Evolutionary conservation across 2,888 invertebrate genomes (phyloP).

Genomic region (Torymus texanus): DNA sequence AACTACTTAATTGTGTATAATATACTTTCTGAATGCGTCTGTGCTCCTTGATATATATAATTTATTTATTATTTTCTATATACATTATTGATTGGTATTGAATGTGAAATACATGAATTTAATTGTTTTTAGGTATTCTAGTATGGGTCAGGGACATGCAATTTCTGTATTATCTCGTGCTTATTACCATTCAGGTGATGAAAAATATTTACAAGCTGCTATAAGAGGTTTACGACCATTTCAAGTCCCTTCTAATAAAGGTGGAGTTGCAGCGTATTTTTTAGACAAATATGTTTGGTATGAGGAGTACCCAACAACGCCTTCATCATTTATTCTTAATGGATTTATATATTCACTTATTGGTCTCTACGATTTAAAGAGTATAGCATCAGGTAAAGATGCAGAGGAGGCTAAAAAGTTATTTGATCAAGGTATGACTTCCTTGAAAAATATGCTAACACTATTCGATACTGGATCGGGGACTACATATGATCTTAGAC

Average conservation of each 20-base stretch:
- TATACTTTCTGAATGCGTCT: no score
- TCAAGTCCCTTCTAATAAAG: slow-evolving; percentile 82
- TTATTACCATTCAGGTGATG: slow-evolving; percentile 87
- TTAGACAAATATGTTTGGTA: slow-evolving; percentile 94
- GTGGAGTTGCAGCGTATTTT: slow-evolving; percentile 91
- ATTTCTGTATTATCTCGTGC: slow-evolving; percentile 96
- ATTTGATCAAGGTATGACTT: slow-evolving; percentile 89
- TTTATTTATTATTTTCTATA: no score
- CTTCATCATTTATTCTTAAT: slow-evolving; percentile 96
- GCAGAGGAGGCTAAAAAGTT: slow-evolving; percentile 84
- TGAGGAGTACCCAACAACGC: slow-evolving; percentile 98
- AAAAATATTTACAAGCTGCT: slow-evolving; percentile 88
- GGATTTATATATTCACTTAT: slow-evolving; percentile 98
- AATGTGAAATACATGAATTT: neutral
- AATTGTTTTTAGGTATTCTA: slow-evolving; percentile 83
- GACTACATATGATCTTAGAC: slow-evolving; percentile 96
- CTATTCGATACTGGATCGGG: slow-evolving; percentile 97
- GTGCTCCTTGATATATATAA: no score
- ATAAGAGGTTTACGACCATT: slow-evolving; percentile 87
- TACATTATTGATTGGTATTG: no score
- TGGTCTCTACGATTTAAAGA: slow-evolving; percentile 95
- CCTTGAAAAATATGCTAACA: slow-evolving; percentile 90
- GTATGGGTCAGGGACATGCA: slow-evolving; percentile 99
- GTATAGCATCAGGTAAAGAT: slow-evolving; percentile 83
- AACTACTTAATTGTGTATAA: no score